phyloP scores from a whole-genome alignment of 2,888 invertebrate species.

The Eupithecia tripunctaria region DNA sequence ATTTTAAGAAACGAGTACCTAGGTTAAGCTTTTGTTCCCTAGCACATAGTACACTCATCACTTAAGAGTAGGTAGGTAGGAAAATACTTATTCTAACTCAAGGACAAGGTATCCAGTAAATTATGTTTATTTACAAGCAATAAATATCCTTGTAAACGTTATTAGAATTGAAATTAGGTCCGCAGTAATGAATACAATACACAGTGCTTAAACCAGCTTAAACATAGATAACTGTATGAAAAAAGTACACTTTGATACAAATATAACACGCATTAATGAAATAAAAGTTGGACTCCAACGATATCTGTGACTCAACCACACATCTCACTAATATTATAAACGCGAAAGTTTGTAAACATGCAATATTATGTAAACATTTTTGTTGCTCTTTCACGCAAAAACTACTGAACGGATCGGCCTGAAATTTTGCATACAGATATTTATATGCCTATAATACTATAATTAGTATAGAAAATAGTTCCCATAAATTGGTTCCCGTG shows the following conservation, averaged over 20 bases:
- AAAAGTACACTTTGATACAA: background rate
- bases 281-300: background rate
- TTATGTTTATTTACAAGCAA: background rate
- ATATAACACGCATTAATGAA: background rate
- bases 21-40: background rate
- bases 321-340: no score
- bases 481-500: no score
- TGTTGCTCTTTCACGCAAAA: no score
- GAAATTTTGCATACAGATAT: no score
- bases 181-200: background rate
- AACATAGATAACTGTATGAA: background rate
- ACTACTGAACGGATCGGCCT: no score
- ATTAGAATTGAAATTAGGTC: background rate
- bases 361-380: no score
- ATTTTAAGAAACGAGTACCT: background rate
- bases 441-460: no score
- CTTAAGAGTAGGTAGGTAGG: background rate
- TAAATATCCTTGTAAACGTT: background rate
- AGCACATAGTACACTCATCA: background rate
- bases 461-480: no score
- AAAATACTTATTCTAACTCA: background rate
- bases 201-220: background rate
- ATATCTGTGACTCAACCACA: background rate
- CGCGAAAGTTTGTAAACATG: no score
- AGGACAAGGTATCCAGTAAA: background rate